These are phyloP conservation scores for Hoplodrina ambigua DNA, from an alignment of 2,888 invertebrate genomes.

Conservation along the genomic window DNA sequence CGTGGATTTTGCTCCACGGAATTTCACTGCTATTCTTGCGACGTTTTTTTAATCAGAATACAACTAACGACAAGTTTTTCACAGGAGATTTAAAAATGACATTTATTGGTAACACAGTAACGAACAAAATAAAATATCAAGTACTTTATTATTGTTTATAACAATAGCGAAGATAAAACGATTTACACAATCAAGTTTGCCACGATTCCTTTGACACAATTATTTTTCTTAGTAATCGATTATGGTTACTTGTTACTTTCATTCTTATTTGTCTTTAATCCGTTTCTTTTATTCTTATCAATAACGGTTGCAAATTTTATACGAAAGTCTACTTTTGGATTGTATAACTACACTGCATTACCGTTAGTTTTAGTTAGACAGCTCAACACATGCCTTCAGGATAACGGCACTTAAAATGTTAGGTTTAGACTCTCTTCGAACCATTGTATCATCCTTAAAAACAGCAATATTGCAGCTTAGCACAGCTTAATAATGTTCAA, in stretches of 20 bases:
- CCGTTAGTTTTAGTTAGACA: constrained; percentile 32
- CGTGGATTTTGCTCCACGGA: constrained; percentile 65
- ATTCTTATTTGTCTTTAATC: not conserved
- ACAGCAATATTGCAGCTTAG: too few relatives aligned
- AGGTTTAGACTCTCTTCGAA: constrained; percentile 5
- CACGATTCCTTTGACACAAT: constrained; percentile 16
- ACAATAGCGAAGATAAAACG: constrained; percentile 9
- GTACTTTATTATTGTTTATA: not conserved
- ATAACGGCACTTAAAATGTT: constrained; percentile 18
- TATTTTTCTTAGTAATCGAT: constrained; percentile 29
- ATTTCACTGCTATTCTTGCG: constrained; percentile 45
- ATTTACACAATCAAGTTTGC: constrained; percentile 29
- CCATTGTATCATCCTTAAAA: not conserved
- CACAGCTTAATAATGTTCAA: not conserved
- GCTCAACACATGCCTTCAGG: constrained; percentile 5
- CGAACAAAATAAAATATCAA: constrained; percentile 14
- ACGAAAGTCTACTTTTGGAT: constrained; percentile 3
- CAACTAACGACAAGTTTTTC: not conserved
- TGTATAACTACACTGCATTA: constrained; percentile 1
- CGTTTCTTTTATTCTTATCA: not conserved
- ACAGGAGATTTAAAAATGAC: not conserved
- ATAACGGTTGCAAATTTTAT: not conserved
- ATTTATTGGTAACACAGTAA: not conserved
- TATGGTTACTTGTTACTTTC: constrained; percentile 1
- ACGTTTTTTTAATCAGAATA: constrained; percentile 12